phyloP scores from a whole-genome alignment of 2,113 vertebrate species.

The Penelope pileata region DNA sequence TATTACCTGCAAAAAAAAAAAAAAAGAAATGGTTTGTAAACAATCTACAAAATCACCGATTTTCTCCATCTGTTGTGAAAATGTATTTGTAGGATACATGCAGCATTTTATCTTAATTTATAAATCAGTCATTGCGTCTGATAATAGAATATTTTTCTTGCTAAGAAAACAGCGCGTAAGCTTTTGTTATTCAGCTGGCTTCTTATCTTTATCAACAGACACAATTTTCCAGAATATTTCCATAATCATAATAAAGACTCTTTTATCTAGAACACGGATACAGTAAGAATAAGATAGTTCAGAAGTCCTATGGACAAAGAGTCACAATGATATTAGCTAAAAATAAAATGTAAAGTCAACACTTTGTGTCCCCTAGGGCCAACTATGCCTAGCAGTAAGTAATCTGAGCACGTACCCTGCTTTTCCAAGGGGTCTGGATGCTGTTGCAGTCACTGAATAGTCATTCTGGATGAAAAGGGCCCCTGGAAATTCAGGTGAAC shows the following conservation, averaged over 20 bases:
- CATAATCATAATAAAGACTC: background rate
- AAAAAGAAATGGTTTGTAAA: background rate
- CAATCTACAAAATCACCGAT: background rate
- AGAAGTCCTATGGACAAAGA: background rate
- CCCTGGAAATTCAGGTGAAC: background rate
- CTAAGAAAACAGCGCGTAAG: background rate
- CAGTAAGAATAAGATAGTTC: background rate
- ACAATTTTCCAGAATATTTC: slow-evolving; percentile 34
- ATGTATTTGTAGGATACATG: background rate
- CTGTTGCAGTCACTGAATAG: background rate
- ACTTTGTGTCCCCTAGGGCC: background rate
- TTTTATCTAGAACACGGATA: background rate
- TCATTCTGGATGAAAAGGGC: background rate
- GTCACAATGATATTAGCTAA: background rate
- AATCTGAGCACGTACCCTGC: background rate
- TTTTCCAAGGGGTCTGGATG: background rate
- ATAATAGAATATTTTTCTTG: slow-evolving; percentile 18
- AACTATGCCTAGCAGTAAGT: background rate
- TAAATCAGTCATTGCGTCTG: background rate
- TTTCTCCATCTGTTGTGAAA: background rate
- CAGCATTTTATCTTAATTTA: background rate
- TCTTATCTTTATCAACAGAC: slow-evolving; percentile 37
- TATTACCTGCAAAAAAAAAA: background rate
- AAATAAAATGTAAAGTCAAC: background rate
- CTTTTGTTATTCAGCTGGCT: background rate